Conservation (phyloP, 2,888 invertebrate species). For the Tetranychus piercei region DNA sequence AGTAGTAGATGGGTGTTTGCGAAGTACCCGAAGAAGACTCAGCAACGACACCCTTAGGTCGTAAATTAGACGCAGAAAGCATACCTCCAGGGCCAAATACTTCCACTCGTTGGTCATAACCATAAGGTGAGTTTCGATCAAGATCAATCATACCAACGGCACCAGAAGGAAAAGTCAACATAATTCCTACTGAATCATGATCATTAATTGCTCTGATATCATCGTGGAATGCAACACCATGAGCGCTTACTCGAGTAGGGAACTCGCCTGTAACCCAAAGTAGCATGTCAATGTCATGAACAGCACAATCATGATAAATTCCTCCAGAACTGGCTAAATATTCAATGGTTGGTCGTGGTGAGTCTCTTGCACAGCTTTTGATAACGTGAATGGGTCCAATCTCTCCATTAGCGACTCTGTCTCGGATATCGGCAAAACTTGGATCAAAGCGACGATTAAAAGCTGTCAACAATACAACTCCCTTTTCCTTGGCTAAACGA, state of each 20-base stretch:
- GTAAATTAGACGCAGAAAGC: slow-evolving; percentile 31
- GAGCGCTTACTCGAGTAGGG: slow-evolving; percentile 41
- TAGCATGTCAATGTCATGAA: slow-evolving; percentile 49
- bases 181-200: slow-evolving; percentile 44
- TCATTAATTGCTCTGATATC: slow-evolving; percentile 44
- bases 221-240: slow-evolving; percentile 41
- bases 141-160: slow-evolving; percentile 45
- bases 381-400: slow-evolving; percentile 46
- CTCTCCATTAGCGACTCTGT: slow-evolving; percentile 40
- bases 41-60: slow-evolving; percentile 21
- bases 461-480: slow-evolving; percentile 43
- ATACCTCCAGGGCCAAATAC: slow-evolving; percentile 43
- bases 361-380: slow-evolving; percentile 46
- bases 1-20: slow-evolving; percentile 41
- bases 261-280: slow-evolving; percentile 46
- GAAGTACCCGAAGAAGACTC: not conserved
- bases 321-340: slow-evolving; percentile 46
- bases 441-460: slow-evolving; percentile 51
- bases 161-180: slow-evolving; percentile 45
- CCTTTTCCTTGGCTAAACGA: slow-evolving; percentile 40
- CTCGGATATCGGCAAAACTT: slow-evolving; percentile 38
- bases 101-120: slow-evolving; percentile 51
- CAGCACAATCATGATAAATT: slow-evolving; percentile 49
- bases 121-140: slow-evolving; percentile 44
- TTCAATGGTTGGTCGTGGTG: slow-evolving; percentile 44